Evolutionary conservation across 1,140 invertebrate species (phyloP), one percentile per base, ranked within the genome.

Genomic region (Camponotus pennsylvanicus): DNA sequence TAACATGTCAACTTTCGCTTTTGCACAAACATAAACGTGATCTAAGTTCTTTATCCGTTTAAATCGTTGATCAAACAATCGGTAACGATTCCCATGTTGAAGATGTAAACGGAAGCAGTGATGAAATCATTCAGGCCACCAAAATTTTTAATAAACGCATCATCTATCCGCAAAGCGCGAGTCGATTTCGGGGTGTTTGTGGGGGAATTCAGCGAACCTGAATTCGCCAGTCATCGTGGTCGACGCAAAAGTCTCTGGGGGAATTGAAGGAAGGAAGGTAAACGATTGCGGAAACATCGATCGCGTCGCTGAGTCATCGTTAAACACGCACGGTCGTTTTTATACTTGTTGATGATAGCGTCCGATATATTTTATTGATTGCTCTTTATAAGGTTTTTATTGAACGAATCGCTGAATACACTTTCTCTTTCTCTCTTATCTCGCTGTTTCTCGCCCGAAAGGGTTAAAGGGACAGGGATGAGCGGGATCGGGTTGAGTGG

Each of bases 151-250:
- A 11, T 49, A 66, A 37, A 32, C 59, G 71, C 67, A 82, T 82
- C 79, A 82, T 73, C 67, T 37, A 82, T 82, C 67, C 52, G 78
- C 82, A n/a, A n/a, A 85, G 67, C 34, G n/a, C 2, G 13, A 49
- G 37, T 52, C 61, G 21, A 66, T 78, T 52, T 64, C 79, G 73
- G 55, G 34, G 40, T 37, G 40, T 42, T 27, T 5, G 57, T 32
- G 42, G 42, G 55, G 82, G 37, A n/a, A n/a, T 71, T 83, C 70
- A 77, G 34, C 82, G 59, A 49, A 37, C 42, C 63, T 55, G 71
- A 84, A 84, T 63, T 59, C 63, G 61, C 84, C 61, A 69, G 73
- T 85, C 84, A 85, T 67, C 27, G 73, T 42, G 73, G 45, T 85
- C 61, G 63, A 11, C 2, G 27, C 21, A 27, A 1, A 85, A 85